Evolutionary conservation across 1,140 invertebrate genomes (phyloP), one percentile per base, ranked within the genome.

Genomic region (Platyscapa corneri): DNA sequence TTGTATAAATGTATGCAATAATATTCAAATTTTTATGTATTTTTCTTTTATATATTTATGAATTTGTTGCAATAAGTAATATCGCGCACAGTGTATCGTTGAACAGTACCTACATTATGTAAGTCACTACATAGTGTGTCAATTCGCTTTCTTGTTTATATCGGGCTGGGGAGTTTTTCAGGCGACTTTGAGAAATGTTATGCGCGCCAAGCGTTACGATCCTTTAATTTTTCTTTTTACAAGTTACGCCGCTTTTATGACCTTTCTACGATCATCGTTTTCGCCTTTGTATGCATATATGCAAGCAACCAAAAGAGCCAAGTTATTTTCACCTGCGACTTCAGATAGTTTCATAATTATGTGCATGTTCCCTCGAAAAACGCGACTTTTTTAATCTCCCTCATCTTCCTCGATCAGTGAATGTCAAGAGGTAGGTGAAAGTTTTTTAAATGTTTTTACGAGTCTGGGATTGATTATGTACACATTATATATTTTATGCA

Each of bases 81-180:
- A 64, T n/a, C 60, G n/a, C n/a, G 12, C 60, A 64, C 27, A 30
- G 6, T 16, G 27, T 7, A 64, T 64, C 60, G n/a, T 67, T 10
- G n/a, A 67, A 14, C 32, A 16, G n/a, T 32, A 32, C 2, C 2
- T 14, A 5, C 30, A 49, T 64, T 78, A 60, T 20, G 30, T 32
- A 78, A 64, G 34, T 20, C 37, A 10, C 1, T 14, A 77, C 8
- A 8, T 56, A 37, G 53, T 64, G 77, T 64, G 77, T 79, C 78
- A 80, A 67, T 74, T 74, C 27, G 37, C 60, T 80, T 67, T 80
- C 78, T 67, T 80, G 78, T 80, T 80, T 80, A 80, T 65, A 79
- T 64, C 23, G 37, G 39, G 12, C 37, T 20, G 8, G 23, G 12
- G 23, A 74, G 70, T 42, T 74, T 74, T 74, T 74, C 42, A n/a